These are phyloP conservation scores for Tachyglossus aculeatus DNA, from an alignment of 2,797 vertebrate genomes.

Conservation along the genomic window DNA sequence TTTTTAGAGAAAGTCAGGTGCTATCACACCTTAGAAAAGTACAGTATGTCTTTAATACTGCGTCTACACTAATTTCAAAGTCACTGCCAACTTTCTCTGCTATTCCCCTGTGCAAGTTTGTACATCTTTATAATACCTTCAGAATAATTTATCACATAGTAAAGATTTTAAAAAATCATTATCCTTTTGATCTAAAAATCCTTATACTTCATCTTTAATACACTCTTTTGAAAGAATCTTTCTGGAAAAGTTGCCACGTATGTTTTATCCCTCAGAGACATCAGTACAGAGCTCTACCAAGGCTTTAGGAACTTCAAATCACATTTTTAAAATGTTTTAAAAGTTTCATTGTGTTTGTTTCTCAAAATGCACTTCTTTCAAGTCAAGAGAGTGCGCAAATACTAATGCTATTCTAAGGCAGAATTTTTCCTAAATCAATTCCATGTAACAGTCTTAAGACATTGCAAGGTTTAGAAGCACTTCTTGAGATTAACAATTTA, in stretches of 20 bases:
- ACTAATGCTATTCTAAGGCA: background rate
- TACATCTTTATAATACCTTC: constrained; percentile 75
- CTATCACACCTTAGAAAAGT: constrained; percentile 8
- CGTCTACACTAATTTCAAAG: constrained; percentile 71
- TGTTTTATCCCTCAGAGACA: constrained; percentile 71
- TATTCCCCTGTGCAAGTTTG: constrained; percentile 67
- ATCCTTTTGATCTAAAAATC: constrained; percentile 83
- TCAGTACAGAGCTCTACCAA: constrained; percentile 58
- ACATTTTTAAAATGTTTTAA: constrained; percentile 49
- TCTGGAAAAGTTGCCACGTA: constrained; percentile 72
- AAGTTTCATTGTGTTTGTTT: constrained; percentile 49
- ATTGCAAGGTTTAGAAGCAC: constrained; percentile 23
- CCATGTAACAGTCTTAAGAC: constrained; percentile 25
- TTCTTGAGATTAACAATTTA: constrained; percentile 26
- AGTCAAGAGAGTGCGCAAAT: constrained; percentile 42
- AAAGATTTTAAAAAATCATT: constrained; percentile 81
- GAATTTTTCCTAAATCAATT: constrained; percentile 43
- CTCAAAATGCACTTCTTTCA: constrained; percentile 41
- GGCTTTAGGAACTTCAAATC: constrained; percentile 61
- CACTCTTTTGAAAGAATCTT: constrained; percentile 72
- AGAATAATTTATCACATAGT: constrained; percentile 81
- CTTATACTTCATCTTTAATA: constrained; percentile 83
- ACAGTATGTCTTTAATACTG: constrained; percentile 11
- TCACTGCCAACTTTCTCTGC: constrained; percentile 56
- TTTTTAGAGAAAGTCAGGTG: background rate